Conservation (phyloP, 2,888 invertebrate species). For the Siphlonurus alternatus region DNA sequence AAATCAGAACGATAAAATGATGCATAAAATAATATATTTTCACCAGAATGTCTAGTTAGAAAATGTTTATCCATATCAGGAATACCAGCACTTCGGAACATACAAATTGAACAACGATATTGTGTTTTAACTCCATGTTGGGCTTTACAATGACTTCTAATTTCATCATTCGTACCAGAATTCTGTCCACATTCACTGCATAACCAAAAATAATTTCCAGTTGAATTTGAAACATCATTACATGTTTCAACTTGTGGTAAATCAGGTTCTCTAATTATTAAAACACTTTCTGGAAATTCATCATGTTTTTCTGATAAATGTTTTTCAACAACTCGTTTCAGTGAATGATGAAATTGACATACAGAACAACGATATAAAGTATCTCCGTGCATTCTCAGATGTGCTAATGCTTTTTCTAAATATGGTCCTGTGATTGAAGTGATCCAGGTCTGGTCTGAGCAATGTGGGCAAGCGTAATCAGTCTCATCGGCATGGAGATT, state of each 20-base stretch:
- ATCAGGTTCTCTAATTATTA: neutral
- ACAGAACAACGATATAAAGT: neutral
- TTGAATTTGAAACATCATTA: neutral
- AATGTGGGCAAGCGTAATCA: neutral
- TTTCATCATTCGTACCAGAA: neutral
- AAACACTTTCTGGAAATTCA: neutral
- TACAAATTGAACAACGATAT: neutral
- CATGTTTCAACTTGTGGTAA: neutral
- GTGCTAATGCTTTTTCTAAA: neutral
- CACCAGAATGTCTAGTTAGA: neutral
- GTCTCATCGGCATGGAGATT: neutral
- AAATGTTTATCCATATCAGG: neutral
- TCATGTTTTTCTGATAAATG: neutral
- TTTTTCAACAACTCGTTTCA: neutral
- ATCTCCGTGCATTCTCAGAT: neutral
- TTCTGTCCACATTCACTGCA: neutral
- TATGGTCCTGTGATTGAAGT: neutral
- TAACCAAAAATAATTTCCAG: neutral
- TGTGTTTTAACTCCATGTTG: neutral
- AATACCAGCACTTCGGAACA: neutral
- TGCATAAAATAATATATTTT: neutral
- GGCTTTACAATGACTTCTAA: neutral
- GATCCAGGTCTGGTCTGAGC: neutral
- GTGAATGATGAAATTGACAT: neutral
- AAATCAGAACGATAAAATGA: neutral